Evolutionary conservation across 1,140 invertebrate genomes (phyloP).

Genomic region (Fopius arisanus): DNA sequence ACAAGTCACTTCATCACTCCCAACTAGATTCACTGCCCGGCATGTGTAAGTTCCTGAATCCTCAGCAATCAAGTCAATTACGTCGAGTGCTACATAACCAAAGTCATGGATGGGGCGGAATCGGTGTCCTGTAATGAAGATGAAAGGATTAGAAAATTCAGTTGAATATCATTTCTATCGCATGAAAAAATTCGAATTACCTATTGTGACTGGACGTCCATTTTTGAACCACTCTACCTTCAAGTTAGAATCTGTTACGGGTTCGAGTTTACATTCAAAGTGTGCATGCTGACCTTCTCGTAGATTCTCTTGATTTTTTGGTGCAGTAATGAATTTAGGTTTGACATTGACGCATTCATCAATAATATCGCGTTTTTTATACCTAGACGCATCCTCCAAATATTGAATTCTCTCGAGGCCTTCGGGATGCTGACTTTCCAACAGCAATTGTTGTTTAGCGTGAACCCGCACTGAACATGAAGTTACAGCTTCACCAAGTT

Average conservation of each 20-base stretch:
- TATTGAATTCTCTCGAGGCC: slow-evolving; percentile 91
- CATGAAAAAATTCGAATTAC: slow-evolving; percentile 51
- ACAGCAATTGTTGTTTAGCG: slow-evolving; percentile 84
- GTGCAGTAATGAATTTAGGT: slow-evolving; percentile 84
- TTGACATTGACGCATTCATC: slow-evolving; percentile 85
- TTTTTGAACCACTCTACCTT: slow-evolving; percentile 96
- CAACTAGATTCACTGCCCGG: slow-evolving; percentile 87
- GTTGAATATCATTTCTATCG: background rate
- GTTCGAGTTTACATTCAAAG: slow-evolving; percentile 97
- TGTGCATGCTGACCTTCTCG: slow-evolving; percentile 93
- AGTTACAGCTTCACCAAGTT: slow-evolving; percentile 92
- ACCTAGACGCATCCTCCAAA: slow-evolving; percentile 85
- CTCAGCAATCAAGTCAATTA: slow-evolving; percentile 90
- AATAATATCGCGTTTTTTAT: slow-evolving; percentile 81
- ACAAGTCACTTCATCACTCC: slow-evolving; percentile 84
- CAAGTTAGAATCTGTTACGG: slow-evolving; percentile 92
- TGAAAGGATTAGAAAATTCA: background rate
- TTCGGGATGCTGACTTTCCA: slow-evolving; percentile 86
- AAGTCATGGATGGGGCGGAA: slow-evolving; percentile 96
- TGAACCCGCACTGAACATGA: slow-evolving; percentile 88
- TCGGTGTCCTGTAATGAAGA: slow-evolving; percentile 73
- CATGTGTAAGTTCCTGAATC: slow-evolving; percentile 95
- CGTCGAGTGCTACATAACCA: slow-evolving; percentile 92
- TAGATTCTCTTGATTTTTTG: slow-evolving; percentile 84
- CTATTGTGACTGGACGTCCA: slow-evolving; percentile 84